Percentiles rank a stretch among this genome's conserved stretches.
phyloP scores from a whole-genome alignment of 2,888 invertebrate genomes.

The Punctoribates punctum region DNA sequence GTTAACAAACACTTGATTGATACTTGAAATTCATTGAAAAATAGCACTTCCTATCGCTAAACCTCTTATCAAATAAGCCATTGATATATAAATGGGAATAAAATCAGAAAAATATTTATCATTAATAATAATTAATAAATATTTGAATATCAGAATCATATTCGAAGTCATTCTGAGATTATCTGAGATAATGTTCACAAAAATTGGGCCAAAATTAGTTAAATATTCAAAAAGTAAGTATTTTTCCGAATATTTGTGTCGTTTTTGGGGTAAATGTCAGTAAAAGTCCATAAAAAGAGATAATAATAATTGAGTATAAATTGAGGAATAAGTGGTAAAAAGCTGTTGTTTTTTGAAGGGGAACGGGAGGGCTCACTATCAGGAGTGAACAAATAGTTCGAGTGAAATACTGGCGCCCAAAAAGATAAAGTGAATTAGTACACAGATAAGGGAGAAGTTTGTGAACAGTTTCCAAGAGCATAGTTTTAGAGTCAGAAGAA shows the following conservation, averaged over 20 bases:
- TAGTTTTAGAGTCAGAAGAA: slow-evolving; percentile 66
- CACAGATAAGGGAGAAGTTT: slow-evolving; percentile 36
- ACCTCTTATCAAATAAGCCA: too few species aligned
- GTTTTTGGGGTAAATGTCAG: too few species aligned
- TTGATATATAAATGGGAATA: too few species aligned
- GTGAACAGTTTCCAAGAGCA: slow-evolving; percentile 57
- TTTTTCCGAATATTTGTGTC: too few species aligned
- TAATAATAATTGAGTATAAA: background rate
- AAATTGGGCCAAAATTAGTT: too few species aligned
- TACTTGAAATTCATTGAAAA: background rate
- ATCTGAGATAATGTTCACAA: too few species aligned
- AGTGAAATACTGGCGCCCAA: slow-evolving; percentile 18
- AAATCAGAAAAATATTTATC: too few species aligned
- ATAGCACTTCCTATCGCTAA: background rate
- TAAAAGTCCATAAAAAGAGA: too few species aligned
- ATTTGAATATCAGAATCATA: too few species aligned
- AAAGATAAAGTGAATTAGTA: slow-evolving; percentile 31
- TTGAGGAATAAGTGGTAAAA: background rate
- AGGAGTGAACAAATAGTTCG: slow-evolving; percentile 24
- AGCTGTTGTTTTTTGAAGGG: background rate
- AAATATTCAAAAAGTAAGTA: too few species aligned
- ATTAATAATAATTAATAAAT: too few species aligned
- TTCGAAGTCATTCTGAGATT: too few species aligned
- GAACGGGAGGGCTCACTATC: background rate
- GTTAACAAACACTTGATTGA: background rate